These are phyloP conservation scores for Trichopoda pennipes DNA, from an alignment of 2,888 invertebrate species.

Conservation along the genomic window DNA sequence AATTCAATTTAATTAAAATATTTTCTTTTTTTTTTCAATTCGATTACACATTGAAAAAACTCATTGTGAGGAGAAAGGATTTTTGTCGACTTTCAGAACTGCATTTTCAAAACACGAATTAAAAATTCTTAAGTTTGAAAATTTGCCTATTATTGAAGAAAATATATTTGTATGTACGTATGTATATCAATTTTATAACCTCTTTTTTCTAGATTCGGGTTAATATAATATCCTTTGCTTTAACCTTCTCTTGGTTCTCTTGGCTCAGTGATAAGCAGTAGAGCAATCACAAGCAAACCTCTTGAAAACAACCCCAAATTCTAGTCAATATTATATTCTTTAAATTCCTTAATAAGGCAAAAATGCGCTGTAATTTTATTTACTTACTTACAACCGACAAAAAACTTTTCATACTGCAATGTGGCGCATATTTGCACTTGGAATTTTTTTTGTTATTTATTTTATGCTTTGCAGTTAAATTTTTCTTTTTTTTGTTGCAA, in stretches of 20 bases:
- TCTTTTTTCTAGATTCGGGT: no score
- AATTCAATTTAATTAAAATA: no score
- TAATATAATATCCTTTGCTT: background rate
- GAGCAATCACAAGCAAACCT: background rate
- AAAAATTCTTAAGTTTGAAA: no score
- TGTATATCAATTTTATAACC: no score
- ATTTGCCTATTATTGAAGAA: no score
- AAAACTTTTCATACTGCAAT: conserved; percentile 58
- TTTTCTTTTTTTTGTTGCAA: background rate
- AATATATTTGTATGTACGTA: no score
- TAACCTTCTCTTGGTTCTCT: background rate
- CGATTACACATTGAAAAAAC: no score
- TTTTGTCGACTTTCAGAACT: no score
- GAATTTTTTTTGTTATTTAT: background rate
- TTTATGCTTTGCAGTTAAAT: no score
- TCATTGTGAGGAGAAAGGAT: no score
- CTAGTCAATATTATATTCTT: background rate
- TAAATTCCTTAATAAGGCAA: conserved; percentile 32
- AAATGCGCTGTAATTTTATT: conserved; percentile 1
- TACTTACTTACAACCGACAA: background rate
- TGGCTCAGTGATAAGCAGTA: background rate
- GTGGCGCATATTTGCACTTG: conserved; percentile 61
- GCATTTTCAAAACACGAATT: no score
- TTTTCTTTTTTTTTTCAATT: no score
- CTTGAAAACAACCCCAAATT: conserved; percentile 14